phyloP scores from a whole-genome alignment of 2,888 invertebrate genomes.

The Lepidocyrtoides sp. region DNA sequence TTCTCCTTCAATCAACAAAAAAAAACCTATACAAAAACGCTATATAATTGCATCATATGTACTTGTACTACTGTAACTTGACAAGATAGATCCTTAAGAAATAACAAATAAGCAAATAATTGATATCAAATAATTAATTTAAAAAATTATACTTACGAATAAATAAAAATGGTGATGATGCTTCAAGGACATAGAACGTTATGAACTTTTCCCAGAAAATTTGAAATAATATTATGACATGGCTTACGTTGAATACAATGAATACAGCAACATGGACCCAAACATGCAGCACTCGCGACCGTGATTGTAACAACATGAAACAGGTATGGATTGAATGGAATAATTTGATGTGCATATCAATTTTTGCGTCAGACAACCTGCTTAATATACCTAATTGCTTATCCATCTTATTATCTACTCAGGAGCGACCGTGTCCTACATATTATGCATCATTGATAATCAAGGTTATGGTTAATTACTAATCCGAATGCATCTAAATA shows the following conservation, averaged over 20 bases:
- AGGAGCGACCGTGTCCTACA: not conserved
- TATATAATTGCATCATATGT: not conserved
- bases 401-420: not conserved
- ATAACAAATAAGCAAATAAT: not conserved
- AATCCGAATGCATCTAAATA: too few species aligned
- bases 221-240: not conserved
- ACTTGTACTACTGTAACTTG: not conserved
- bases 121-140: not conserved
- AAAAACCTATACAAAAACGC: not conserved
- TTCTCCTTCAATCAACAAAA: not conserved
- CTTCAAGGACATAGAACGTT: conserved; percentile 15
- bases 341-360: not conserved
- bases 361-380: too few species aligned
- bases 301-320: too few species aligned
- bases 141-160: not conserved
- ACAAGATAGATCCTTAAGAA: not conserved
- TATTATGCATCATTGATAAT: not conserved
- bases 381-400: not conserved
- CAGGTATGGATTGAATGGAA: not conserved
- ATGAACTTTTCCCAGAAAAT: too few species aligned
- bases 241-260: not conserved
- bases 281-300: too few species aligned
- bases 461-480: not conserved
- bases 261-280: not conserved
- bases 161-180: conserved; percentile 38